Evolutionary conservation across 2,113 vertebrate species (phyloP).

Genomic region (Caloenas nicobarica): DNA sequence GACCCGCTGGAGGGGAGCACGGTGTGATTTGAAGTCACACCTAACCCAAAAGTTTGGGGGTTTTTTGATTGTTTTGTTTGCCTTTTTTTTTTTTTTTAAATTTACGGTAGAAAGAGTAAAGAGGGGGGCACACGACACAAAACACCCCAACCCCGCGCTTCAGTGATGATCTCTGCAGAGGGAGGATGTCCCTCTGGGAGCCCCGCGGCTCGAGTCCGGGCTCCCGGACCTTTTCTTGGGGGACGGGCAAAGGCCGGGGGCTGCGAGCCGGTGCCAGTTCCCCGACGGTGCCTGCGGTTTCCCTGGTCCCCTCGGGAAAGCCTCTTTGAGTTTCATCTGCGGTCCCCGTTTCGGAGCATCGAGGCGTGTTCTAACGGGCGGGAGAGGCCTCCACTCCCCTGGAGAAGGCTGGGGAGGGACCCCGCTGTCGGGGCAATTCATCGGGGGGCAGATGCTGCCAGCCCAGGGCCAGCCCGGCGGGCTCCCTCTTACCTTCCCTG

Average conservation of each 20-base stretch:
- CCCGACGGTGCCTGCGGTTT: neutral
- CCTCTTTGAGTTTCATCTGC: neutral
- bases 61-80: neutral
- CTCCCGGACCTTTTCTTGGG: neutral
- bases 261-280: neutral
- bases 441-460: neutral
- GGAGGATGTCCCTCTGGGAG: neutral
- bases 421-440: neutral
- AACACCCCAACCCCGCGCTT: neutral
- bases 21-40: neutral
- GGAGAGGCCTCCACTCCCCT: neutral
- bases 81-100: neutral
- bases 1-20: neutral
- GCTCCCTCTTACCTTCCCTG: conserved; percentile 80
- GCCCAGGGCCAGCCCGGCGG: neutral
- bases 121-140: neutral
- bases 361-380: neutral
- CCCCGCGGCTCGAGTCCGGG: neutral
- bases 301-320: neutral
- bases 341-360: neutral
- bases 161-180: neutral
- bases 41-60: neutral
- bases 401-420: neutral
- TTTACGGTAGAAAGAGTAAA: neutral
- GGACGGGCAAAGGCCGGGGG: neutral